Evolutionary conservation across 1,140 invertebrate species (phyloP).

Genomic region (Oscheius sp.): DNA sequence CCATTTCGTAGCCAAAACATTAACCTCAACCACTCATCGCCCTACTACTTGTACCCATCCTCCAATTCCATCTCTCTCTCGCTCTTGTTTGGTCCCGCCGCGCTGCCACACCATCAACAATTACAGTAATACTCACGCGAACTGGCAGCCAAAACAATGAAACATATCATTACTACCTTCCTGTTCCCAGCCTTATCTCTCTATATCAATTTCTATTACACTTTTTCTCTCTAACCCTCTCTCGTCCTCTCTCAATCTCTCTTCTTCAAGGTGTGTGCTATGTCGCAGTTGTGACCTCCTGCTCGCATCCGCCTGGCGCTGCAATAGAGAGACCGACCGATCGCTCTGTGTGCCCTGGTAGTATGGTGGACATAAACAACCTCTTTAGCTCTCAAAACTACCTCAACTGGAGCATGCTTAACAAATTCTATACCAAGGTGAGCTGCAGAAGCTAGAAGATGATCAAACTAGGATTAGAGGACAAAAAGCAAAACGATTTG

Average conservation of each 20-base stretch:
- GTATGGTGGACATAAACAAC: slow-evolving; percentile 26
- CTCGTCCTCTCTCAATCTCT: not conserved
- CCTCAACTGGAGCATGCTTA: slow-evolving; percentile 37
- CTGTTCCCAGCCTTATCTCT: no score
- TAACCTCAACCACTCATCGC: no score
- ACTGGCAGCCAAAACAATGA: no score
- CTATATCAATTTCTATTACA: not conserved
- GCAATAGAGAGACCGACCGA: no score
- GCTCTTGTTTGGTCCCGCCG: no score
- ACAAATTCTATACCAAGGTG: slow-evolving; percentile 34
- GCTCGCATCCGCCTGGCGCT: no score
- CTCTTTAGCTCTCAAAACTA: slow-evolving; percentile 31
- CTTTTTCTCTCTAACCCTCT: not conserved
- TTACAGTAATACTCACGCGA: no score
- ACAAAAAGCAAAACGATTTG: not conserved
- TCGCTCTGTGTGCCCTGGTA: not conserved
- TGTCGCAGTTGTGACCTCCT: not conserved
- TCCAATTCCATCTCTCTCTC: no score
- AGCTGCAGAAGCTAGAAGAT: not conserved
- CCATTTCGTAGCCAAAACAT: no score
- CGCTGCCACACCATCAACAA: no score
- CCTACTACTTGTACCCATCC: no score
- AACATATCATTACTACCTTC: no score
- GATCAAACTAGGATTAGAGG: not conserved
- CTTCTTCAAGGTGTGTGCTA: not conserved